Evolutionary conservation across 2,888 invertebrate genomes (phyloP).

Genomic region (Epirrhoe alternata): DNA sequence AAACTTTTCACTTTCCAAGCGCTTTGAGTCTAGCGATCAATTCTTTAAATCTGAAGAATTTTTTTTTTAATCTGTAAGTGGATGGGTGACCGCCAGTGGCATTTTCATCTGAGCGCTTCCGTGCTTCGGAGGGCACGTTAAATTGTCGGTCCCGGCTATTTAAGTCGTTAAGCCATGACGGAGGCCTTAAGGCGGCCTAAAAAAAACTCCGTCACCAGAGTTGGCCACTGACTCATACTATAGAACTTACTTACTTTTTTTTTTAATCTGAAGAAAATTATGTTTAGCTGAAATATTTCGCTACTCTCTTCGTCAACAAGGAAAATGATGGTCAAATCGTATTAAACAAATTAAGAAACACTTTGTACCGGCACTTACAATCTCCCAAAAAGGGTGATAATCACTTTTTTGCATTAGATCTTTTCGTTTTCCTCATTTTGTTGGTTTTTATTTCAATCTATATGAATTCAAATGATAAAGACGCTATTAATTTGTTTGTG

Average conservation of each 20-base stretch:
- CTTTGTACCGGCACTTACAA: constrained; percentile 10
- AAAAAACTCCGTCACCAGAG: too few species aligned
- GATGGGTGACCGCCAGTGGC: too few species aligned
- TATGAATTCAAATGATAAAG: constrained; percentile 42
- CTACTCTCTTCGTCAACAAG: constrained; percentile 1
- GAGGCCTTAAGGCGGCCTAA: too few species aligned
- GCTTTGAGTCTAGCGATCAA: not conserved
- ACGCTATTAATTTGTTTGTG: constrained; percentile 49
- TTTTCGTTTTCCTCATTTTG: constrained; percentile 11
- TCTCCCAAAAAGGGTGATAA: constrained; percentile 32
- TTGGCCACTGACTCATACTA: too few species aligned
- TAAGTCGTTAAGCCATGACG: too few species aligned
- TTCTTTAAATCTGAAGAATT: not conserved
- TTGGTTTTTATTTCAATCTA: constrained; percentile 18
- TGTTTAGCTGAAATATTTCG: not conserved
- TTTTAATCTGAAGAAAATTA: not conserved
- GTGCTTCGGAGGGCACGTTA: too few species aligned
- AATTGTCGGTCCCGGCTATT: too few species aligned
- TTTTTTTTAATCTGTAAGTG: too few species aligned
- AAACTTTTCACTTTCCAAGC: not conserved
- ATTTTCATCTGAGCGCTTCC: too few species aligned
- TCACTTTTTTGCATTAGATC: constrained; percentile 29
- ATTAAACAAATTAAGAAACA: constrained; percentile 19
- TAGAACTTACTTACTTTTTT: too few species aligned
- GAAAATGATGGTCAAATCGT: constrained; percentile 13